These are phyloP conservation scores for Petroica traversi DNA, from an alignment of 2,113 vertebrate species.

Conservation along the genomic window DNA sequence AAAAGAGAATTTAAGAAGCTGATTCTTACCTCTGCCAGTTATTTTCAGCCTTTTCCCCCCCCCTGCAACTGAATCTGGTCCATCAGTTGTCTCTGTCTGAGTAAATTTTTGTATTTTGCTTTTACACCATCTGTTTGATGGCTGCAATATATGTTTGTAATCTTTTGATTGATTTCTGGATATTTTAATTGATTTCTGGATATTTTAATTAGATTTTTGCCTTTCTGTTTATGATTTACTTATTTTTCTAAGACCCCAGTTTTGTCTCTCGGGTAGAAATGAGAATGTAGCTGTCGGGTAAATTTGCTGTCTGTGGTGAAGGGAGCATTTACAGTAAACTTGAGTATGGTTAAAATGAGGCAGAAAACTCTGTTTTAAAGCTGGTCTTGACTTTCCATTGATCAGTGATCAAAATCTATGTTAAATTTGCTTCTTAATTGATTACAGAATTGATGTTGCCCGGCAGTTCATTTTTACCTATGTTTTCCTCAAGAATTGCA, in stretches of 20 bases:
- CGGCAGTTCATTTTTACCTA: neutral
- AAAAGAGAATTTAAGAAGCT: neutral
- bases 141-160: neutral
- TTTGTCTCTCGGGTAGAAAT: neutral
- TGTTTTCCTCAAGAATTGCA: neutral
- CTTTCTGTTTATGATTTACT: neutral
- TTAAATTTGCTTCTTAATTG: neutral
- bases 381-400: neutral
- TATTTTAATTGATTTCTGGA: slow-evolving; percentile 30
- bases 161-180: slow-evolving; percentile 28
- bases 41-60: neutral
- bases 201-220: slow-evolving; percentile 13
- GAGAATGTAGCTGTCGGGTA: neutral
- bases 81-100: slow-evolving; percentile 37
- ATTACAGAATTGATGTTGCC: neutral
- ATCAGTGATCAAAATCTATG: neutral
- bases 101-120: neutral
- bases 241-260: neutral
- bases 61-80: neutral
- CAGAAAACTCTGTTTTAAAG: neutral
- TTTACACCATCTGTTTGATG: slow-evolving; percentile 32
- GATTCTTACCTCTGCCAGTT: neutral
- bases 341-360: neutral
- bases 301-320: neutral
- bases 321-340: neutral